Conservation (phyloP, 2,113 vertebrate species). For the Puffinus mauretanicus region DNA sequence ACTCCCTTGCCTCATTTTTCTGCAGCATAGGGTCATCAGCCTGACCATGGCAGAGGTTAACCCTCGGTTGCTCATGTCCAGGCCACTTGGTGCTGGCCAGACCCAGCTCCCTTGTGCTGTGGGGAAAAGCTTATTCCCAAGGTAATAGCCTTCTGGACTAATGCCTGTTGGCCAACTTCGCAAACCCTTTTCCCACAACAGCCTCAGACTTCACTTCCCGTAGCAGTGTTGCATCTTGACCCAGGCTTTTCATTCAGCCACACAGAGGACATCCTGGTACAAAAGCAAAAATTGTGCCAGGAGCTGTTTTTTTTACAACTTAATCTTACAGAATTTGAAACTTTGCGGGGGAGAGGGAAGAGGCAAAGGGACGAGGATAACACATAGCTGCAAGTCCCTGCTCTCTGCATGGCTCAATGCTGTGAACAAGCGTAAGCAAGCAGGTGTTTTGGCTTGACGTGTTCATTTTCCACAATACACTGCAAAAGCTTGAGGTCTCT, state of each 20-base stretch:
- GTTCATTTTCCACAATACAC: neutral
- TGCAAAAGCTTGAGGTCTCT: neutral
- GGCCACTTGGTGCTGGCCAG: neutral
- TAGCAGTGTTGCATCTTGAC: neutral
- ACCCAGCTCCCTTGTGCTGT: neutral
- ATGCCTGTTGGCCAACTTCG: fast-evolving
- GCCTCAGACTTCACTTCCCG: neutral
- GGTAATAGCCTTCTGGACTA: neutral
- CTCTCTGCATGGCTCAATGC: neutral
- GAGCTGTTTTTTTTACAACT: neutral
- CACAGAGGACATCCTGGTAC: neutral
- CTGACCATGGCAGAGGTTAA: neutral
- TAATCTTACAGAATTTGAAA: neutral
- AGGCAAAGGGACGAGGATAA: neutral
- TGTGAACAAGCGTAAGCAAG: neutral
- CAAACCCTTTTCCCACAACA: neutral
- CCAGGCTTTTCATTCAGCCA: neutral
- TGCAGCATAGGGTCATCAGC: neutral
- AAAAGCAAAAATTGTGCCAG: neutral
- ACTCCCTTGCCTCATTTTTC: neutral
- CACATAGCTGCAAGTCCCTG: neutral
- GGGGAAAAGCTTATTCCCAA: neutral
- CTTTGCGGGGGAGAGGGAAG: neutral
- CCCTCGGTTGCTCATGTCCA: neutral
- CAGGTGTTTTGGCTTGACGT: neutral